phyloP scores from a whole-genome alignment of 2,797 vertebrate genomes.

The Smutsia temminckii region DNA sequence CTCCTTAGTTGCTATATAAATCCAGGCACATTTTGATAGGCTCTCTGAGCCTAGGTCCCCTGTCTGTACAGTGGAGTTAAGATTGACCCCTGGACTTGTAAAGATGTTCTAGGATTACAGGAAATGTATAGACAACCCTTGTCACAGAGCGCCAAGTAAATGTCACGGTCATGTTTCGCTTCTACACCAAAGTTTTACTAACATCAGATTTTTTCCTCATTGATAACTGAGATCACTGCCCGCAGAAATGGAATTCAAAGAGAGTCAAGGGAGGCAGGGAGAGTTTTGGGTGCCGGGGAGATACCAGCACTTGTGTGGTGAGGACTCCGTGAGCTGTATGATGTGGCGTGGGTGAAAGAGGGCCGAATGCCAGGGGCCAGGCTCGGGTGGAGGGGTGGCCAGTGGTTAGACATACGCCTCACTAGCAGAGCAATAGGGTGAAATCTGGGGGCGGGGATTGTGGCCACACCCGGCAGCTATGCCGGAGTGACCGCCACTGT shows the following conservation, averaged over 20 bases:
- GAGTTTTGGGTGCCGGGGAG: neutral
- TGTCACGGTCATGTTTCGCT: neutral
- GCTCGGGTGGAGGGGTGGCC: fast-evolving
- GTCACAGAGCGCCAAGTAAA: neutral
- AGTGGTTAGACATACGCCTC: fast-evolving
- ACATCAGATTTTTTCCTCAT: neutral
- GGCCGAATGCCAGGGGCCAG: neutral
- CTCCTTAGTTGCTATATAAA: neutral
- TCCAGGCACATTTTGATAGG: neutral
- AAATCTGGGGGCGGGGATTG: neutral
- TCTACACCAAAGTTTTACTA: neutral
- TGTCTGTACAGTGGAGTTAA: neutral
- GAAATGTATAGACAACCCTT: neutral
- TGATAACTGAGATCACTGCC: neutral
- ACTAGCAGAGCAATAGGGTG: neutral
- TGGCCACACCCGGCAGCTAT: neutral
- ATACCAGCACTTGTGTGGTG: fast-evolving
- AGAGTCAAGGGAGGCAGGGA: neutral
- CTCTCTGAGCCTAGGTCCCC: neutral
- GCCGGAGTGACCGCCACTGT: neutral
- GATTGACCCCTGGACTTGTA: neutral
- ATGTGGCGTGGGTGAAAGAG: neutral
- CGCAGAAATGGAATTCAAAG: neutral
- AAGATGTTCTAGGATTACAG: neutral
- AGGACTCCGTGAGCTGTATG: fast-evolving